Base-by-base conservation (phyloP, 2,888 invertebrate genomes). In the Anoncus sp. region DNA sequence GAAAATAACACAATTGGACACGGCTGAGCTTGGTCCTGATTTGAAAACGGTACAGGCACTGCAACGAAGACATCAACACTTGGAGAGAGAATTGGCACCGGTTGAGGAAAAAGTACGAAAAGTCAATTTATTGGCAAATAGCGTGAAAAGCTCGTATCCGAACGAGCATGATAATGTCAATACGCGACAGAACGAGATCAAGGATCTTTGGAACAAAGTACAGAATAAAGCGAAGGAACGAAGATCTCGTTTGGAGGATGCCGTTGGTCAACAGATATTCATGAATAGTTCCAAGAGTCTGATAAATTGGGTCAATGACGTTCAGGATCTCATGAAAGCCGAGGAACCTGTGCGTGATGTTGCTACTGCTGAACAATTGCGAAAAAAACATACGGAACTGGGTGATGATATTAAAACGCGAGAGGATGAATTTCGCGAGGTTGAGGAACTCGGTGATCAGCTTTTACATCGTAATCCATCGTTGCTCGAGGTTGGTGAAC, bases 211-310 rank as follows among this genome's bases (percentile, higher is more conserved):
- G 98, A 95, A 95, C 83, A 95, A 96, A 85, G 96, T 99, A 59
- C 94, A 96, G 91, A 95, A 94, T 35, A 97, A 97, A 88, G 98
- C 98, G 0, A 94, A 94, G 10, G 96, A 97, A 85, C 92, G 98
- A 0, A 94, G 98, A 82, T 94, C 95, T 0, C 93, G 97, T 57
- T 93, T 99, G 38, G 98, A 98, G 91, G 97, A 97, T 87, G 98
- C 98, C 1, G 98, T 99, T 3, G 99, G 99, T 0, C 96, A 97
- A 88, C 98, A 99, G 91, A 97, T 98, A 87, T 98, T 98, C 91
- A 96, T 96, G 87, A 96, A 95, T 87, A 97, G 97, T 88, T 95
- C 96, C 12, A 95, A 96, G 83, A 96, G 95, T 70, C 92, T 97
- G 72, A 92, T 96, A n/a, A 94, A 94, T 76, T 98, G 98, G 97